phyloP scores from a whole-genome alignment of 2,113 vertebrate species.

The Shinisaurus crocodilurus region DNA sequence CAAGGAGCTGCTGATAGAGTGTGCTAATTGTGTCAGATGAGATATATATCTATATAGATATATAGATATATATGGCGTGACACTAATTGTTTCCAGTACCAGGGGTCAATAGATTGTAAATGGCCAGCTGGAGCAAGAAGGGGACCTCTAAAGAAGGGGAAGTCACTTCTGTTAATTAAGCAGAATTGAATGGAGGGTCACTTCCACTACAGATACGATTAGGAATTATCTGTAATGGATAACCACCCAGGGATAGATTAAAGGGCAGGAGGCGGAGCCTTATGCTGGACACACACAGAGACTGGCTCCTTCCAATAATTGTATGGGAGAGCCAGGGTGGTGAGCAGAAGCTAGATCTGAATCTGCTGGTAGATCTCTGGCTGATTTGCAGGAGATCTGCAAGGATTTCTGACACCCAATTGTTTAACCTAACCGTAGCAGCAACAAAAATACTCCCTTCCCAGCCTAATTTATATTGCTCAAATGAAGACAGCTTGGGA shows the following conservation, averaged over 20 bases:
- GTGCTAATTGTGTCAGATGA: slow-evolving; percentile 1
- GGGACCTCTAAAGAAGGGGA: slow-evolving; percentile 11
- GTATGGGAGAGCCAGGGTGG: not conserved
- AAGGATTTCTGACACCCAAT: too few species aligned
- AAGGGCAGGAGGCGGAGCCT: not conserved
- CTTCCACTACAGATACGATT: slow-evolving; percentile 13
- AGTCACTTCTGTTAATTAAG: slow-evolving; percentile 25
- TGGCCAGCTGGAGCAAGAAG: slow-evolving; percentile 14
- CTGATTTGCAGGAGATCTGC: too few species aligned
- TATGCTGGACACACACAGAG: slow-evolving; percentile 1
- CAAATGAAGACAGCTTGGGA: too few species aligned
- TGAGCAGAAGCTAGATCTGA: too few species aligned
- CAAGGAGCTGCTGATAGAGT: fast-evolving
- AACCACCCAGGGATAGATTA: slow-evolving; percentile 10
- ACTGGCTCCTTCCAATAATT: not conserved
- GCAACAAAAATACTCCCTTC: too few species aligned
- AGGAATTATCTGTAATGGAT: slow-evolving; percentile 32
- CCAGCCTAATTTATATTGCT: too few species aligned
- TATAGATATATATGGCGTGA: slow-evolving; percentile 6
- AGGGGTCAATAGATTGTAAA: slow-evolving; percentile 41
- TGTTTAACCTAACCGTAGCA: too few species aligned
- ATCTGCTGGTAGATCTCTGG: too few species aligned
- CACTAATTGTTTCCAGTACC: slow-evolving; percentile 19
- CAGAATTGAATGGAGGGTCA: slow-evolving; percentile 22
- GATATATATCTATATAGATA: too few species aligned